Conservation (phyloP, 2,113 vertebrate species). For the Ochotona curzoniae region DNA sequence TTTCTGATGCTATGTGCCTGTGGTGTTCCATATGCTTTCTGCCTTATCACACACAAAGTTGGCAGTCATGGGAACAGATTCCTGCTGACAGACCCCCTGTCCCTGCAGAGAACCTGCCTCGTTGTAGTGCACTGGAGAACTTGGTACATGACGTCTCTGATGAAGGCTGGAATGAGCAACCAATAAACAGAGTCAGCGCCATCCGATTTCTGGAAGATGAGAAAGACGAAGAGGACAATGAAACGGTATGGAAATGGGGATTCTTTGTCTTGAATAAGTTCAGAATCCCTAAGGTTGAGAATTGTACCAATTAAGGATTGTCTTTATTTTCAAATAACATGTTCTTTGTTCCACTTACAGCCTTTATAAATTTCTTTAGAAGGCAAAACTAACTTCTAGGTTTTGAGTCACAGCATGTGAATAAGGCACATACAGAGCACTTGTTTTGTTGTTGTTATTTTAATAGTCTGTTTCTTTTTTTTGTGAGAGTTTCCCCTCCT, state of each 20-base stretch:
- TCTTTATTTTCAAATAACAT: background rate
- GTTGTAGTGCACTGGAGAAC: constrained; percentile 94
- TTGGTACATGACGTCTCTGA: constrained; percentile 93
- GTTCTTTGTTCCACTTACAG: constrained; percentile 15
- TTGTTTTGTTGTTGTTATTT: background rate
- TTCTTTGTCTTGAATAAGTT: background rate
- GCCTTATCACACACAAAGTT: background rate
- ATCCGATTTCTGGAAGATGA: constrained; percentile 97
- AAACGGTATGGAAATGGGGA: constrained; percentile 87
- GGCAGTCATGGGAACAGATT: background rate
- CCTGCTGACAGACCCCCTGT: constrained; percentile 18
- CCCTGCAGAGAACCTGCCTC: constrained; percentile 91
- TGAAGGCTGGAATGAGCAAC: constrained; percentile 93
- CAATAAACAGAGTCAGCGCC: constrained; percentile 93
- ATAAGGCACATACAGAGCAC: background rate
- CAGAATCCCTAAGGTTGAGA: background rate
- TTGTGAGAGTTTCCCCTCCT: background rate
- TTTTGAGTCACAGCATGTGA: background rate
- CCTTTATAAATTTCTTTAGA: constrained; percentile 25
- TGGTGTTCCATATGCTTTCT: background rate
- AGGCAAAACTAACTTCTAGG: background rate
- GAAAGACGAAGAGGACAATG: constrained; percentile 93
- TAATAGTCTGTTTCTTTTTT: background rate
- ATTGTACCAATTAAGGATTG: background rate
- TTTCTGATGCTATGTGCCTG: background rate